Evolutionary conservation across 1,140 invertebrate genomes (phyloP).

Genomic region (Lepidurus packardi): DNA sequence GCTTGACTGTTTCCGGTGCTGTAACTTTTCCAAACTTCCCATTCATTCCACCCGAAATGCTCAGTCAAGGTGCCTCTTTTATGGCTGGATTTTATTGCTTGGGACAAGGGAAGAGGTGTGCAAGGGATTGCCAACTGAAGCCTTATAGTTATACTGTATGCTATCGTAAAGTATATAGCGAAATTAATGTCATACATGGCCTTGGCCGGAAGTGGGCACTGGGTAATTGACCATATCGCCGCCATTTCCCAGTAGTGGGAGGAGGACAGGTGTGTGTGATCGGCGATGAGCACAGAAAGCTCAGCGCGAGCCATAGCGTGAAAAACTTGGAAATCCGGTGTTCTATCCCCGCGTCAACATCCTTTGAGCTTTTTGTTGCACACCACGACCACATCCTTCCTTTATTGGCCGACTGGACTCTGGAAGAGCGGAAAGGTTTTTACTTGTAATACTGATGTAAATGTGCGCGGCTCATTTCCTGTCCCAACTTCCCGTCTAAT

Average conservation of each 20-base stretch:
- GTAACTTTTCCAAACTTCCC: neutral
- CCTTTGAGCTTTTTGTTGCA: neutral
- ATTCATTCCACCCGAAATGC: slow-evolving; percentile 3
- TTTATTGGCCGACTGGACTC: slow-evolving; percentile 3
- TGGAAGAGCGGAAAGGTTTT: neutral
- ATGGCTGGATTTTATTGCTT: neutral
- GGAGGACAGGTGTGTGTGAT: neutral
- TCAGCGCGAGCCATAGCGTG: neutral
- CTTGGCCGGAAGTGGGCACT: neutral
- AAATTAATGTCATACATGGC: neutral
- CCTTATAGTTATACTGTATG: too few relatives aligned
- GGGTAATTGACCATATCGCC: slow-evolving; percentile 13
- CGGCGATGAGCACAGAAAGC: neutral
- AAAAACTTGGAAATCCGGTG: neutral
- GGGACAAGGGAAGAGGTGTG: neutral
- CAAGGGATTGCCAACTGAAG: too few relatives aligned
- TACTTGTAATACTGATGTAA: neutral
- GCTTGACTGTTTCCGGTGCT: slow-evolving; percentile 1
- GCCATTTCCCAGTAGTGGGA: neutral
- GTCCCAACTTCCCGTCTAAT: slow-evolving; percentile 6
- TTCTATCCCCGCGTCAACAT: neutral
- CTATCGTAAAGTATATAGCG: neutral
- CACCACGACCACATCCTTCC: slow-evolving; percentile 17
- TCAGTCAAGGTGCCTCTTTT: slow-evolving; percentile 6
- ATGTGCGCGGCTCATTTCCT: neutral